Evolutionary conservation across 2,797 vertebrate genomes (phyloP).

Genomic region (Carapus acus): DNA sequence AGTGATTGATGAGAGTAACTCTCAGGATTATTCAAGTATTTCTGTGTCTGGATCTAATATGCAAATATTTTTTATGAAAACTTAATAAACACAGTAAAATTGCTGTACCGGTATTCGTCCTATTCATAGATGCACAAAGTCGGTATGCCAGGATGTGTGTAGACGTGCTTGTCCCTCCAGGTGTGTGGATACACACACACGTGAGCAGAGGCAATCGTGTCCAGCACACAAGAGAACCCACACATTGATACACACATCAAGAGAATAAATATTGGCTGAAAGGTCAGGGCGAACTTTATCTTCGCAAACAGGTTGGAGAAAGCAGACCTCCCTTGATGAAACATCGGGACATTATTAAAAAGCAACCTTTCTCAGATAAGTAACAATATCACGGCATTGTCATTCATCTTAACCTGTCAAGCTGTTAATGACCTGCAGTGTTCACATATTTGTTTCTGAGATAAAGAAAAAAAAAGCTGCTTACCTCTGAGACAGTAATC

Average conservation of each 20-base stretch:
- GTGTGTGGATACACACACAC: constrained; percentile 26
- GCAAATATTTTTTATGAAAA: too few relatives aligned
- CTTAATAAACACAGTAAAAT: too few relatives aligned
- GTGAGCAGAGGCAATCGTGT: constrained; percentile 43
- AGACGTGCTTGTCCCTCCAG: constrained; percentile 25
- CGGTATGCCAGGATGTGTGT: constrained; percentile 40
- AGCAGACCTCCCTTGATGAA: constrained; percentile 63
- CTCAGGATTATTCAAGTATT: too few relatives aligned
- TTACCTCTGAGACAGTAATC: constrained; percentile 23
- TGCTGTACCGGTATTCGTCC: too few relatives aligned
- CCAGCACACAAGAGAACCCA: constrained; percentile 46
- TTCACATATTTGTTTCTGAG: constrained; percentile 12
- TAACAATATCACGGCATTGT: constrained; percentile 37
- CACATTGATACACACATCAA: constrained; percentile 65
- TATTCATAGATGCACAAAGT: too few relatives aligned
- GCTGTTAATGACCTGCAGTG: background rate
- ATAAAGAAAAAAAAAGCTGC: constrained; percentile 32
- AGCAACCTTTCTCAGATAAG: constrained; percentile 43
- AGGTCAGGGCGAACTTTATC: constrained; percentile 76
- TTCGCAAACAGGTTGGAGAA: constrained; percentile 66
- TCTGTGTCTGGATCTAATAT: too few relatives aligned
- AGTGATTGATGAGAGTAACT: too few relatives aligned
- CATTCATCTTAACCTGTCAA: constrained; percentile 30
- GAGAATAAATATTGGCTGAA: constrained; percentile 70
- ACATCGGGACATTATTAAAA: constrained; percentile 60